phyloP scores from a whole-genome alignment of 1,140 invertebrate genomes.

The Chironomus tepperi region DNA sequence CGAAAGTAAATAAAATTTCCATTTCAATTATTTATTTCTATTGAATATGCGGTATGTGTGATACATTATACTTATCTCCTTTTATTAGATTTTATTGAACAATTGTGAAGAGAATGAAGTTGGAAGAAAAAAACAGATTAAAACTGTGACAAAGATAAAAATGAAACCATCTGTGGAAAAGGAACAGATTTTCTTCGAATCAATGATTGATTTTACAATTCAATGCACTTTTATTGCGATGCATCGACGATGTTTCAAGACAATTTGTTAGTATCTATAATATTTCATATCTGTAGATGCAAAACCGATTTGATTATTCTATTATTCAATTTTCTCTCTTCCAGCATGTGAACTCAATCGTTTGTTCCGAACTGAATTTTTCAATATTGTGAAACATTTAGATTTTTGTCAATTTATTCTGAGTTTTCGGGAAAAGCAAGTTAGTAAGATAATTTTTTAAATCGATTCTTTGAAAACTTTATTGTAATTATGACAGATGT shows the following conservation, averaged over 20 bases:
- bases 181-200: background rate
- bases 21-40: no score
- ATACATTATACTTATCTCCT: no score
- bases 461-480: background rate
- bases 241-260: slow-evolving; percentile 2
- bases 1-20: background rate
- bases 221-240: slow-evolving; percentile 15
- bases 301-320: background rate
- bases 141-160: background rate
- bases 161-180: background rate
- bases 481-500: no score
- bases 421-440: background rate
- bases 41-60: no score
- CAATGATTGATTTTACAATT: slow-evolving; percentile 20
- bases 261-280: background rate
- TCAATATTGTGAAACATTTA: background rate
- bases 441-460: background rate
- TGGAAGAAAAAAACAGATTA: background rate
- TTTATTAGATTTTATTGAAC: background rate
- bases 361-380: background rate
- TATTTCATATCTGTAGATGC: background rate
- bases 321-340: background rate
- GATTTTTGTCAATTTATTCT: background rate
- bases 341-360: background rate
- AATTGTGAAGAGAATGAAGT: background rate